These are phyloP conservation scores for Melanocharis versteri DNA, from an alignment of 2,113 vertebrate genomes.

Conservation along the genomic window DNA sequence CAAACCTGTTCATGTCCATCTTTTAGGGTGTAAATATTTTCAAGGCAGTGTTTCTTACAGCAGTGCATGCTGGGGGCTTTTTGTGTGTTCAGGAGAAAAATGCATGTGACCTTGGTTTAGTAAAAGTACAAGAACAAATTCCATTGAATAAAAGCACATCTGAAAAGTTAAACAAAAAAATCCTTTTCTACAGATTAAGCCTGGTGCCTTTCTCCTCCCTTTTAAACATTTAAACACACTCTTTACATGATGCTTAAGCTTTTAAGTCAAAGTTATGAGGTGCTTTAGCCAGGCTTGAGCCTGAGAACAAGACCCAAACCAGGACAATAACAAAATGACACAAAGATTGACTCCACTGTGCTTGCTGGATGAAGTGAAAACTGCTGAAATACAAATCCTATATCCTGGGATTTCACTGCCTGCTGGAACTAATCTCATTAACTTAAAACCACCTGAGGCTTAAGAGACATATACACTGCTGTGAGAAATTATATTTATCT, in stretches of 20 bases:
- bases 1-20: background rate
- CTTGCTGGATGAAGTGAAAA: conserved; percentile 61
- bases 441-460: conserved; percentile 67
- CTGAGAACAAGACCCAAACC: conserved; percentile 39
- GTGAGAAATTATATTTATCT: conserved; percentile 71
- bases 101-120: background rate
- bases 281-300: conserved; percentile 24
- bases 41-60: background rate
- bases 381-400: conserved; percentile 60
- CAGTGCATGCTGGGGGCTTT: background rate
- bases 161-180: conserved; percentile 24
- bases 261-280: conserved; percentile 45
- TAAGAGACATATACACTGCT: conserved; percentile 56
- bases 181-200: background rate
- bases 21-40: background rate
- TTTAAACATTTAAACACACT: conserved; percentile 1
- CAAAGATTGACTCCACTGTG: conserved; percentile 51
- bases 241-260: conserved; percentile 44
- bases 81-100: background rate
- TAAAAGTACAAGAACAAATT: background rate
- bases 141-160: background rate
- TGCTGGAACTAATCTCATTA: conserved; percentile 66
- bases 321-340: conserved; percentile 53
- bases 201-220: background rate
- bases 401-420: conserved; percentile 60